phyloP scores from a whole-genome alignment of 2,888 invertebrate genomes.

The Cheilosia impressa region DNA sequence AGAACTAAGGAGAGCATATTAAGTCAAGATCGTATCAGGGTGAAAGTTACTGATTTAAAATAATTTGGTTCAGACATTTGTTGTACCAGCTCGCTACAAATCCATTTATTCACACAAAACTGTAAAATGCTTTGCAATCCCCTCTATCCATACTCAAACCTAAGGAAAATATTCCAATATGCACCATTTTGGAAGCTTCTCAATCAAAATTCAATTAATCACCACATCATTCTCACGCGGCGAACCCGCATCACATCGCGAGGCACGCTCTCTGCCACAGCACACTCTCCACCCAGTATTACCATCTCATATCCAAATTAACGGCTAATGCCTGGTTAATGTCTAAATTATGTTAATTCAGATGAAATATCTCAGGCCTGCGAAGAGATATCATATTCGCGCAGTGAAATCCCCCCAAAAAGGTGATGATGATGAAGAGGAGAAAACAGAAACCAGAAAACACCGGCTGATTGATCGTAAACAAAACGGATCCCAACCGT shows the following conservation, averaged over 20 bases:
- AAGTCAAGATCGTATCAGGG: too few relatives aligned
- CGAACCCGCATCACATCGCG: constrained; percentile 16
- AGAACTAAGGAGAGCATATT: too few relatives aligned
- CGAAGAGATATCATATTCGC: background rate
- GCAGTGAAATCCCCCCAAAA: constrained; percentile 26
- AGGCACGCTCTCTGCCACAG: constrained; percentile 12
- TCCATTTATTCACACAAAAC: background rate
- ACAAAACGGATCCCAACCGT: constrained; percentile 15
- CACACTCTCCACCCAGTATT: constrained; percentile 1
- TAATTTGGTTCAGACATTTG: background rate
- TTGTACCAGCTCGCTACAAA: background rate
- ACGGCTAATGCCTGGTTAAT: constrained; percentile 51
- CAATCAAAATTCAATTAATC: constrained; percentile 58
- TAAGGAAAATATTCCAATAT: background rate
- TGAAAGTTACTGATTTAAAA: too few relatives aligned
- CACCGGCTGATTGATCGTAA: constrained; percentile 49
- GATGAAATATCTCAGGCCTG: constrained; percentile 1
- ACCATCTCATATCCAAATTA: constrained; percentile 40
- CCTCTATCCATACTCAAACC: background rate
- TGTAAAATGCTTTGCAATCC: background rate
- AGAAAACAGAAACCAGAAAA: constrained; percentile 12
- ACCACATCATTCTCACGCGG: constrained; percentile 46
- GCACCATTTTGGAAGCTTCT: background rate
- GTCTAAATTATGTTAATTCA: constrained; percentile 56
- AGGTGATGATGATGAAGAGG: constrained; percentile 29